Percentiles rank a stretch among this genome's conserved stretches.
Conservation (phyloP, 2,113 vertebrate species). For the Solenodon paradoxus region DNA sequence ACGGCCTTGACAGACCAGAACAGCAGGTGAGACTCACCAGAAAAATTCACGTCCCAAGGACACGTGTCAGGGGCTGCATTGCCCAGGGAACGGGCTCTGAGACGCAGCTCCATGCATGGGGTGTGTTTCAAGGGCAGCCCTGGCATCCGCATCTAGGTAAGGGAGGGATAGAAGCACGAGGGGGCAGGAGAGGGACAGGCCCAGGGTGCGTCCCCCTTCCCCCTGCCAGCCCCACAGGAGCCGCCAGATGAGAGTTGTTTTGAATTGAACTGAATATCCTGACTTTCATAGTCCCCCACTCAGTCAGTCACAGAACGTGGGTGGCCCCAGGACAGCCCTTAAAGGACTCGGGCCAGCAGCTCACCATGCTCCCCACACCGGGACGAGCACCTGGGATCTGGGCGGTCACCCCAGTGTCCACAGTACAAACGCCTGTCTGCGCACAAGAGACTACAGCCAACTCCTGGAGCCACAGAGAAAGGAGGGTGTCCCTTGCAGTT, state of each 20-base stretch:
- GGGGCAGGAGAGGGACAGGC: not conserved
- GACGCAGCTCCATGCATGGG: not conserved
- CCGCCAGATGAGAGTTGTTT: not conserved
- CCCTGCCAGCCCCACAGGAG: fast-evolving
- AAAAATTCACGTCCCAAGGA: not conserved
- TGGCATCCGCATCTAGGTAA: not conserved
- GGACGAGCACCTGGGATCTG: not conserved
- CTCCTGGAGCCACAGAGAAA: not conserved
- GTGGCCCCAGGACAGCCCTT: not conserved
- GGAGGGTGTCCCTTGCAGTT: not conserved
- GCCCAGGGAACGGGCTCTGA: not conserved
- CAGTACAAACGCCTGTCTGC: too few relatives aligned
- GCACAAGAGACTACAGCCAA: too few relatives aligned
- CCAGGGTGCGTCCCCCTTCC: fast-evolving
- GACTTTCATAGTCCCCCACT: not conserved
- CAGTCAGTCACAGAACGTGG: fast-evolving
- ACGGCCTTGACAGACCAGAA: not conserved
- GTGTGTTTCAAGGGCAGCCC: not conserved
- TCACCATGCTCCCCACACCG: not conserved
- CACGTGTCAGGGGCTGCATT: not conserved
- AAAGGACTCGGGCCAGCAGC: not conserved
- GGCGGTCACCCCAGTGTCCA: too few relatives aligned
- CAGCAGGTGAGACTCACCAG: not conserved
- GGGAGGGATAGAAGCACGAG: not conserved
- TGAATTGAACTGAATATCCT: not conserved